Conservation (phyloP, 2,113 vertebrate species). For the Gymnobelideus leadbeateri region DNA sequence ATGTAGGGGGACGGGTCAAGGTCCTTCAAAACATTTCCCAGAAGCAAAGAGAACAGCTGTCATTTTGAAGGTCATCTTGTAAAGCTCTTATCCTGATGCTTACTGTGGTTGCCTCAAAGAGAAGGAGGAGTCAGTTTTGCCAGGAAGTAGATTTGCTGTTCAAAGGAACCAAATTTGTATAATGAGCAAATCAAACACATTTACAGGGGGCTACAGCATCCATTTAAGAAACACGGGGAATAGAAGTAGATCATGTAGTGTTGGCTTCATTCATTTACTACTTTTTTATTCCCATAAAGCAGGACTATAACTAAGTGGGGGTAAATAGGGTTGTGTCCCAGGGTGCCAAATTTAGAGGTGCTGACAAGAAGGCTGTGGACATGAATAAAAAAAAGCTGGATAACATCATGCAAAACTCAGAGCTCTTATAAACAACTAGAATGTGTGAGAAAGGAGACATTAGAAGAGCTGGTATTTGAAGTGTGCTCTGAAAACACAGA, state of each 20-base stretch:
- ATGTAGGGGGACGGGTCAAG: background rate
- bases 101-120: background rate
- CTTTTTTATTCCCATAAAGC: background rate
- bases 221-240: background rate
- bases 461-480: background rate
- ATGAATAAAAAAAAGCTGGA: background rate
- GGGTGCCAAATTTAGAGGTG: background rate
- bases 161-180: background rate
- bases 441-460: background rate
- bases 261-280: background rate
- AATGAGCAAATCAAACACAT: background rate
- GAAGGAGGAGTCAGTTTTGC: background rate
- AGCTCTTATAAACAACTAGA: background rate
- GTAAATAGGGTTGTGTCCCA: background rate
- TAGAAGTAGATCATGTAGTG: background rate
- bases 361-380: background rate
- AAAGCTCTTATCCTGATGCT: background rate
- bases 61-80: background rate
- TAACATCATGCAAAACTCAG: background rate
- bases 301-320: background rate
- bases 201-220: background rate
- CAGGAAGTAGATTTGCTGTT: background rate
- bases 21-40: background rate
- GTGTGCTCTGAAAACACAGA: background rate
- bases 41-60: background rate